Conservation (phyloP, 2,888 invertebrate genomes). For the Stramonita haemastoma region DNA sequence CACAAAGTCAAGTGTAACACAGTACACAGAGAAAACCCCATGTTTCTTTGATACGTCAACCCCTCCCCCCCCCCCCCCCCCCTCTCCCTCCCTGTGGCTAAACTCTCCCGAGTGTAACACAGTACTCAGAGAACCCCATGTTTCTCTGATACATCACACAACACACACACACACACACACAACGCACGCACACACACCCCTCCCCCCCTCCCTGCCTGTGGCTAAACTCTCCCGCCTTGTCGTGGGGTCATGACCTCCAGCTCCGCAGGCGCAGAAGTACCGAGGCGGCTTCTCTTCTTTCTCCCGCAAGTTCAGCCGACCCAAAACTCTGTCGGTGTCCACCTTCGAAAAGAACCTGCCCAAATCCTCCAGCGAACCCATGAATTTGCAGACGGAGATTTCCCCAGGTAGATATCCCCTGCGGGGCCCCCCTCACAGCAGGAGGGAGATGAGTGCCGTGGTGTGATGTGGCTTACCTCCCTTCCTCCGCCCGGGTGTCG, state of each 20-base stretch:
- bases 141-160: too few relatives aligned
- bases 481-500: not conserved
- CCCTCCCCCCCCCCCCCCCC: too few relatives aligned
- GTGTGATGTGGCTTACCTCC: not conserved
- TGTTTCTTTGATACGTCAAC: too few relatives aligned
- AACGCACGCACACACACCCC: too few relatives aligned
- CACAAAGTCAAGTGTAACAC: too few relatives aligned
- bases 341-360: conserved; percentile 63
- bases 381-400: conserved; percentile 75
- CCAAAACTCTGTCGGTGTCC: conserved; percentile 66
- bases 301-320: conserved; percentile 62
- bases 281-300: conserved; percentile 60
- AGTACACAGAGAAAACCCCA: too few relatives aligned
- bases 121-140: too few relatives aligned
- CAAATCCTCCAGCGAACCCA: conserved; percentile 76
- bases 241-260: conserved; percentile 36
- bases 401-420: conserved; percentile 67
- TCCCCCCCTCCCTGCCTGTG: too few relatives aligned
- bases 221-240: not conserved
- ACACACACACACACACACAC: too few relatives aligned
- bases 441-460: not conserved
- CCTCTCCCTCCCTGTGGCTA: too few relatives aligned
- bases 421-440: not conserved
- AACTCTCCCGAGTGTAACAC: too few relatives aligned
- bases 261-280: conserved; percentile 44